Evolutionary conservation across 1,140 invertebrate genomes (phyloP).

Genomic region (Holotrichia oblita): DNA sequence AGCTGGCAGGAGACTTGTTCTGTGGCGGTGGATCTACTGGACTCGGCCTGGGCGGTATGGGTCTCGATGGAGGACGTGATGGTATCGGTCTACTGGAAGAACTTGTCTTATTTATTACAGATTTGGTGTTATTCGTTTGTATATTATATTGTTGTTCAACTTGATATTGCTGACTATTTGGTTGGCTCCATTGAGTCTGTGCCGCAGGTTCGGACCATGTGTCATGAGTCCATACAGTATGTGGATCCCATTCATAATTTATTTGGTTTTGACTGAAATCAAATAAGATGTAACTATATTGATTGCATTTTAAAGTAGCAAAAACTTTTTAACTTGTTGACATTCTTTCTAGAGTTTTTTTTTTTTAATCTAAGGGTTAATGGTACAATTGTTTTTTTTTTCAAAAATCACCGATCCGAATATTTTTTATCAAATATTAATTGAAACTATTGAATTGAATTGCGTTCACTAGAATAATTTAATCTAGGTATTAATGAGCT

Average conservation of each 20-base stretch:
- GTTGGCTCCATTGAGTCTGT: conserved; percentile 49
- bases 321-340: no score
- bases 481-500: no score
- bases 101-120: conserved; percentile 52
- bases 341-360: no score
- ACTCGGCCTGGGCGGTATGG: conserved; percentile 34
- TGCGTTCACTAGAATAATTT: no score
- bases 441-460: no score
- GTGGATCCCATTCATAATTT: conserved; percentile 59
- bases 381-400: no score
- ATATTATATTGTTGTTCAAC: conserved; percentile 60
- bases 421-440: no score
- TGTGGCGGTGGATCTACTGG: conserved; percentile 34
- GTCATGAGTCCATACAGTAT: conserved; percentile 57
- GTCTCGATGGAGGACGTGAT: conserved; percentile 42
- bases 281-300: no score
- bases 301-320: no score
- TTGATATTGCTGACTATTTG: conserved; percentile 57
- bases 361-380: no score
- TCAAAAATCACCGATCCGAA: no score
- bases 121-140: conserved; percentile 61
- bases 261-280: conserved; percentile 57
- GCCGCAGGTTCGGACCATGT: conserved; percentile 51
- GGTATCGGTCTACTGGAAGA: conserved; percentile 32
- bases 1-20: conserved; percentile 41